Evolutionary conservation across 2,113 vertebrate genomes (phyloP).

Genomic region (Synodontis membranacea): DNA sequence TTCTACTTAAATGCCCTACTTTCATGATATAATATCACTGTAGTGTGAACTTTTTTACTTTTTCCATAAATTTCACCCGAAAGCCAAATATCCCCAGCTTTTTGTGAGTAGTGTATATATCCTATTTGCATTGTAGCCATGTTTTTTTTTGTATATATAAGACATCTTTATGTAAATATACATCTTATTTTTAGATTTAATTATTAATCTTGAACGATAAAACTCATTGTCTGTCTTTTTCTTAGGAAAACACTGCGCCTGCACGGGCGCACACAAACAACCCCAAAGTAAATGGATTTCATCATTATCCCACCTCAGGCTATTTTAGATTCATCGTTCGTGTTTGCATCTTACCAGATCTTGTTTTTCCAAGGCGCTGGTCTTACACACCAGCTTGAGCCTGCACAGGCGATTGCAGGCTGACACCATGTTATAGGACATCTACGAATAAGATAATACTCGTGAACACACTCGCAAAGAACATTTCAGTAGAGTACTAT

Average conservation of each 20-base stretch:
- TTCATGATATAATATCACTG: too few relatives aligned
- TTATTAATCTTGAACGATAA: not conserved
- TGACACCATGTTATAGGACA: conserved; percentile 75
- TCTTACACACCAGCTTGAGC: conserved; percentile 61
- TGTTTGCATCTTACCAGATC: conserved; percentile 65
- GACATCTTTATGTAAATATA: too few relatives aligned
- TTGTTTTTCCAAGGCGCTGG: conserved; percentile 53
- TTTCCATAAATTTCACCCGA: too few relatives aligned
- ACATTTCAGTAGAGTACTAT: not conserved
- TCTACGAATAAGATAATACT: conserved; percentile 54
- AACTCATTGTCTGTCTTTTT: not conserved
- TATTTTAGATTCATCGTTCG: not conserved
- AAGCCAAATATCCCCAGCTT: too few relatives aligned
- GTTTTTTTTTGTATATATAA: too few relatives aligned
- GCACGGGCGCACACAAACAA: not conserved
- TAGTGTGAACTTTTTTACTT: too few relatives aligned
- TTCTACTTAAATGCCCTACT: too few relatives aligned
- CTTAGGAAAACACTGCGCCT: not conserved
- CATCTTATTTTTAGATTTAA: not conserved
- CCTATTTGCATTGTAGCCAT: too few relatives aligned
- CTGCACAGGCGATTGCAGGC: conserved; percentile 70
- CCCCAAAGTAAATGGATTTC: not conserved
- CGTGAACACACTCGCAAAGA: not conserved
- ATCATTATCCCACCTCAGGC: not conserved
- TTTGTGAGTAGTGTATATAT: too few relatives aligned